Evolutionary conservation across 2,797 vertebrate genomes (phyloP).

Genomic region (Odontamblyopus rebecca): DNA sequence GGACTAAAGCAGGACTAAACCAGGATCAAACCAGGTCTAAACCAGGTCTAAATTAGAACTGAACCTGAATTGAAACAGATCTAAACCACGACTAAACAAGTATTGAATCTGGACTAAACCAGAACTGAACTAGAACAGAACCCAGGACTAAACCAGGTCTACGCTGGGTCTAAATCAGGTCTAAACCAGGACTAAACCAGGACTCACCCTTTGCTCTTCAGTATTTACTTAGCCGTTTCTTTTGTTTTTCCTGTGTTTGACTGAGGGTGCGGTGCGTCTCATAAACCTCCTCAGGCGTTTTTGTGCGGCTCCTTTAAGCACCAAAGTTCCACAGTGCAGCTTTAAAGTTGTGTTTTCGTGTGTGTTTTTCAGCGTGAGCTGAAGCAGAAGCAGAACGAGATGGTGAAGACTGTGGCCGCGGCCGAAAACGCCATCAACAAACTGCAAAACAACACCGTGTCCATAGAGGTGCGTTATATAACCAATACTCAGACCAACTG

Average conservation of each 20-base stretch:
- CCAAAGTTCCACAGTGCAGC: too few species aligned
- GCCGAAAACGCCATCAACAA: conserved; percentile 84
- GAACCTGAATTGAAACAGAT: background rate
- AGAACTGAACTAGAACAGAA: background rate
- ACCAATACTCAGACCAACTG: too few species aligned
- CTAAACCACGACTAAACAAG: background rate
- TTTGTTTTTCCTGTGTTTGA: background rate
- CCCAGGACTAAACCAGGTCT: background rate
- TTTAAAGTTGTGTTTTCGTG: background rate
- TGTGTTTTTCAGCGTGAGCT: conserved; percentile 73
- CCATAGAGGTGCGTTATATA: conserved; percentile 74
- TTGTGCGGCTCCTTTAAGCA: too few species aligned
- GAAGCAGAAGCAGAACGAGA: conserved; percentile 68
- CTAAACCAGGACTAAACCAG: background rate
- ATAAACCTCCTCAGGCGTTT: too few species aligned
- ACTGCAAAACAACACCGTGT: conserved; percentile 80
- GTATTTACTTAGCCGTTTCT: too few species aligned
- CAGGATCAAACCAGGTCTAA: conserved; percentile 2
- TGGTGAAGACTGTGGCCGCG: conserved; percentile 75
- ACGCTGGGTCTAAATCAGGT: background rate
- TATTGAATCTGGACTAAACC: background rate
- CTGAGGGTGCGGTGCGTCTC: background rate
- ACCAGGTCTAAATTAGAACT: background rate
- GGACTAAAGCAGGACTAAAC: background rate
- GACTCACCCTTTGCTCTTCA: too few species aligned